Evolutionary conservation across 2,888 invertebrate genomes (phyloP), one percentile per base, ranked within the genome.

Genomic region (Caenorhabditis imperialis): DNA sequence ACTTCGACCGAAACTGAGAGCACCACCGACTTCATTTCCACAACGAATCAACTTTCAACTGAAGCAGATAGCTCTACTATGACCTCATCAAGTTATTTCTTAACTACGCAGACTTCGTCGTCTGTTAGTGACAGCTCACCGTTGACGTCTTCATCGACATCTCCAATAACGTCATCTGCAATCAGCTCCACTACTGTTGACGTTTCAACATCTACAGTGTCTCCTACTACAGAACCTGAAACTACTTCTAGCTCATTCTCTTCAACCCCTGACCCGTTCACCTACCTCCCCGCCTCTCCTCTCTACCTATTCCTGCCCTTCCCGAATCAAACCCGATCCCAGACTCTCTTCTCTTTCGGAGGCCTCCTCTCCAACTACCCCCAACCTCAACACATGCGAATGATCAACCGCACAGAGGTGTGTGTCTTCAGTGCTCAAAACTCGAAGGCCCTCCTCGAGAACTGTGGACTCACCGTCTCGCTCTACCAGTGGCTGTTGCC

Each of bases 331-430:
- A 58, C 58, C 4, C 37, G 25, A 14, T n/a, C 60, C 0, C 22
- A 30, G 1, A 25, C 40, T 4, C 30, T 40, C 16, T 20, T 22
- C 25, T 60, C 37, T 16, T 12, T 50, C 27, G 60, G 60, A 4
- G 60, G 60, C 22, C n/a, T 27, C n/a, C 16, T 60, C 30, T 25
- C 23, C 1, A 40, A 38, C n/a, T 40, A 16, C 20, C 60, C 60
- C 3, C 60, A 60, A 40, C 40, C 47, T 2, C 38, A 38, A 14
- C 30, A 40, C 30, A 30, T 60, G 27, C 30, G 16, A 3, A 47
- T 38, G 27, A n/a, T 60, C 3, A 60, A 50, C 22, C 45, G 33
- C 38, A 60, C 60, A 25, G 30, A 38, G 4, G 60, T 50, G n/a
- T 60, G 60, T 18, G 60, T 38, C 27, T 40, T 40, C 22, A 48